Evolutionary conservation across 2,888 invertebrate genomes (phyloP).

Genomic region (Limnephilus marmoratus): DNA sequence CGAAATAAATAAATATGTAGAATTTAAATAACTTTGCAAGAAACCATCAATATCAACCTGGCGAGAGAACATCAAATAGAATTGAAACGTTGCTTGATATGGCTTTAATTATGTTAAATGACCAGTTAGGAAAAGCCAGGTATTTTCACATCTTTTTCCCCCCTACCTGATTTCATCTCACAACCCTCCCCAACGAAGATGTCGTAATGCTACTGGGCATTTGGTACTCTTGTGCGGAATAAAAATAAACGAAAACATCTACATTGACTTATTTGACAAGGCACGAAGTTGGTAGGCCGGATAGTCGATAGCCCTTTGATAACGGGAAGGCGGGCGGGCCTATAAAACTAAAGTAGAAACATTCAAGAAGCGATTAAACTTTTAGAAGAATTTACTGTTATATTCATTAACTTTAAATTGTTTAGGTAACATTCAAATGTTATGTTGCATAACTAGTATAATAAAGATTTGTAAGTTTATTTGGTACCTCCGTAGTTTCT

Average conservation of each 20-base stretch:
- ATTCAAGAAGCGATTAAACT: neutral
- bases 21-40: neutral
- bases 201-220: no score
- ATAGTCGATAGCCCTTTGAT: neutral
- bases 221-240: no score
- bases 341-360: neutral
- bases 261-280: neutral
- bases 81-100: neutral
- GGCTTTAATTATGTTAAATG: neutral
- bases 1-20: no score
- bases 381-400: neutral
- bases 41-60: neutral
- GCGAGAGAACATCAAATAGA: neutral
- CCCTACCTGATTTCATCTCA: neutral
- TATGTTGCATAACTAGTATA: no score
- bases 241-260: no score
- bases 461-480: neutral
- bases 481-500: neutral
- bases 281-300: neutral
- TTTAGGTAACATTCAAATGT: neutral
- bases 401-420: neutral
- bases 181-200: no score
- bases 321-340: neutral
- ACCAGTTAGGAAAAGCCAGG: neutral
- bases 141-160: neutral